Percentiles rank a stretch among this genome's conserved stretches.
Conservation (phyloP, 2,113 vertebrate species). For the Leptodactylus fuscus region DNA sequence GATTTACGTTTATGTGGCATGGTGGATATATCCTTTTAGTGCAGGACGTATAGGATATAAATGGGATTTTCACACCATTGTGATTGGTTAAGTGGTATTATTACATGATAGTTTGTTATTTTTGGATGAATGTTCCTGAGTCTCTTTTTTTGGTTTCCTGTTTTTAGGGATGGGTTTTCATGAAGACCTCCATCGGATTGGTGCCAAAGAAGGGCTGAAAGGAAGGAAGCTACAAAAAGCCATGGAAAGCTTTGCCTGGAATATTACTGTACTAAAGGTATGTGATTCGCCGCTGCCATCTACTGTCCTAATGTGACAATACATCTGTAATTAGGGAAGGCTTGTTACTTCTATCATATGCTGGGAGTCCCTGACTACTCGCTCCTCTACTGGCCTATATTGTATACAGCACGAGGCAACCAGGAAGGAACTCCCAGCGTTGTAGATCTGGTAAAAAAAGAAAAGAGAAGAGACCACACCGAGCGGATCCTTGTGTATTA, state of each 20-base stretch:
- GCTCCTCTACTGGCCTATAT: no score
- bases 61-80: not conserved
- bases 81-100: not conserved
- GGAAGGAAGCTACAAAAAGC: constrained; percentile 86
- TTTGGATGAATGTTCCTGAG: not conserved
- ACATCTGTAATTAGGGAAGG: not conserved
- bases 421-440: no score
- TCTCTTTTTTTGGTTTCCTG: not conserved
- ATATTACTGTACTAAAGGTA: constrained; percentile 77
- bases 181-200: constrained; percentile 83
- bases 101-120: not conserved
- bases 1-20: not conserved
- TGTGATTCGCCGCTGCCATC: constrained; percentile 30
- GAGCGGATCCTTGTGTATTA: no score
- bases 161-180: constrained; percentile 86
- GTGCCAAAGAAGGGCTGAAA: constrained; percentile 87
- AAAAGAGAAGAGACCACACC: no score
- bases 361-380: no score
- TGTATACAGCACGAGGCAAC: no score
- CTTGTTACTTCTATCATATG: not conserved
- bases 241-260: constrained; percentile 91
- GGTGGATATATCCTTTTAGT: not conserved
- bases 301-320: not conserved
- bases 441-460: no score
- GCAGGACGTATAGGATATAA: not conserved